phyloP scores from a whole-genome alignment of 2,888 invertebrate genomes.

The Tipula vernalis region DNA sequence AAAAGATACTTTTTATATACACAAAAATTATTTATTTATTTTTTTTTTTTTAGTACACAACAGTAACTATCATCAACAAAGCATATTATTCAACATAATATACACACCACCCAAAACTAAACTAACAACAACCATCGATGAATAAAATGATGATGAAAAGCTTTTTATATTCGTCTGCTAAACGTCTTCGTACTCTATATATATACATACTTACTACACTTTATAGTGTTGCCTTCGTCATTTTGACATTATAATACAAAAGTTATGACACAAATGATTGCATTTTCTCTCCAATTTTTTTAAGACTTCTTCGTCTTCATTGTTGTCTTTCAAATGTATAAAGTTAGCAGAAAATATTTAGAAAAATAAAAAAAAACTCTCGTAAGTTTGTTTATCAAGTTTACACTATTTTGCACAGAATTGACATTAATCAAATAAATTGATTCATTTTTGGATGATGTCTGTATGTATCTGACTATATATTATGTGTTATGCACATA shows the following conservation, averaged over 20 bases:
- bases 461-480: background rate
- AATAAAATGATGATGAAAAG: background rate
- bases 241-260: background rate
- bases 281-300: background rate
- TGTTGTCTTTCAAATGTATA: background rate
- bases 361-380: background rate
- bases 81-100: background rate
- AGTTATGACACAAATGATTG: slow-evolving; percentile 4
- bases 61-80: background rate
- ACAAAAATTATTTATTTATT: background rate
- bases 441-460: background rate
- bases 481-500: background rate
- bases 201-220: background rate
- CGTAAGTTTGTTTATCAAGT: background rate
- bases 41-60: background rate
- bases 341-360: background rate
- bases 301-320: background rate
- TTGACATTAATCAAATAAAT: background rate
- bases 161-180: background rate
- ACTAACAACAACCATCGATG: background rate
- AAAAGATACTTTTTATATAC: background rate
- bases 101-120: background rate
- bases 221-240: background rate
- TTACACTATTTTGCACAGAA: background rate
- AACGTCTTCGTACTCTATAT: background rate